These are phyloP conservation scores for Loris lydekkerianus DNA, from an alignment of 2,797 vertebrate species.

Conservation along the genomic window DNA sequence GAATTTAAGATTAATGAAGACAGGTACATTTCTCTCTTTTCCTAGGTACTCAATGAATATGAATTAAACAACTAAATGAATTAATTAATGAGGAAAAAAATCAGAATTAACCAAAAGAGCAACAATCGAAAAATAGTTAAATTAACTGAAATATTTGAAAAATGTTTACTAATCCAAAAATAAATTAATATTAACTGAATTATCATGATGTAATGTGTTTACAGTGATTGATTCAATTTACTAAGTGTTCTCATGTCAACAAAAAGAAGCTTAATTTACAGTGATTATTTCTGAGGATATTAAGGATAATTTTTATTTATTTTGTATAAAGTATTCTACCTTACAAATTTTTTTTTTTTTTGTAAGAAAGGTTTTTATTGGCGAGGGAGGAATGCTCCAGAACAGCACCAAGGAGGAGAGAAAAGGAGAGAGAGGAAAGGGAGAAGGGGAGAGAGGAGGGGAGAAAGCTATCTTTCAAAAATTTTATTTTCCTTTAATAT, in stretches of 20 bases:
- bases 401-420: too few species aligned
- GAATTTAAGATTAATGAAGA: background rate
- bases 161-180: background rate
- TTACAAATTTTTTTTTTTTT: background rate
- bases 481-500: background rate
- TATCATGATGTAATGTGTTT: background rate
- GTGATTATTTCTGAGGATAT: background rate
- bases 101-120: background rate
- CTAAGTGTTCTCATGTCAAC: background rate
- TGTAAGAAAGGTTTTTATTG: too few species aligned
- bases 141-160: background rate
- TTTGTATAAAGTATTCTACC: background rate
- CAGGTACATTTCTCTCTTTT: background rate
- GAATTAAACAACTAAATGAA: background rate
- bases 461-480: background rate
- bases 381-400: too few species aligned
- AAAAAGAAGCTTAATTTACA: background rate
- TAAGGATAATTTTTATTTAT: background rate
- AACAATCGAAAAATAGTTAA: background rate
- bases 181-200: background rate
- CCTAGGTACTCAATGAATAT: background rate
- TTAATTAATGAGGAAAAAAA: background rate
- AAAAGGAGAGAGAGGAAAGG: too few species aligned
- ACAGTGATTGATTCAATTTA: background rate
- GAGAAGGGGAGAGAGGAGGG: too few species aligned